These are phyloP conservation scores for Brenthis ino DNA, from an alignment of 2,888 invertebrate genomes.

Conservation along the genomic window DNA sequence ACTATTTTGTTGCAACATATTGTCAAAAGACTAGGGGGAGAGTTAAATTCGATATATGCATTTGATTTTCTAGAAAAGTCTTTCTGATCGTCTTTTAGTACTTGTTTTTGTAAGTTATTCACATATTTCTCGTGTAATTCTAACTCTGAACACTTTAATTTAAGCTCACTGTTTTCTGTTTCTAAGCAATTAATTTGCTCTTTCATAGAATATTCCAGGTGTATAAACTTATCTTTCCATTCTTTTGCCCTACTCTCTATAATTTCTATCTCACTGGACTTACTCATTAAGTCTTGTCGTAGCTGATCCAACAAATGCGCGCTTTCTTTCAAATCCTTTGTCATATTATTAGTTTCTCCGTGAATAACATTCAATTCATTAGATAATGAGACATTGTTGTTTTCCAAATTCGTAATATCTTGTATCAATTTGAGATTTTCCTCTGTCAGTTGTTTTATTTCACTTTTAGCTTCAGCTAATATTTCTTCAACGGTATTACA, in stretches of 20 bases:
- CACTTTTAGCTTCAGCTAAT: conserved; percentile 46
- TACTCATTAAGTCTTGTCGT: conserved; percentile 53
- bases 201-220: conserved; percentile 52
- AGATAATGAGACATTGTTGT: conserved; percentile 44
- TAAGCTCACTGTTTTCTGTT: conserved; percentile 56
- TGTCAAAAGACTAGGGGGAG: conserved; percentile 64
- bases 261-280: conserved; percentile 52
- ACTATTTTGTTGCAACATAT: conserved; percentile 64
- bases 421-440: conserved; percentile 48
- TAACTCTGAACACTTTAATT: conserved; percentile 33
- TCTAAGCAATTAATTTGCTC: conserved; percentile 53
- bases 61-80: conserved; percentile 30
- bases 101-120: conserved; percentile 13
- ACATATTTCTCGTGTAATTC: conserved; percentile 16
- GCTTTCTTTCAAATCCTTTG: conserved; percentile 48
- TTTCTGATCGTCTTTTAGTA: conserved; percentile 22
- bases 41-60: conserved; percentile 42
- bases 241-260: conserved; percentile 55
- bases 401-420: conserved; percentile 47
- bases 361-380: conserved; percentile 47
- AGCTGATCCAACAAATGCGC: conserved; percentile 51
- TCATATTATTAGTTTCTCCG: conserved; percentile 47
- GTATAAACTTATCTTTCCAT: conserved; percentile 55
- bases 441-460: conserved; percentile 50
- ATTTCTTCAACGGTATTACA: conserved; percentile 41